Base-by-base conservation (phyloP, 2,797 vertebrate species). In the Bovichtus diacanthus region DNA sequence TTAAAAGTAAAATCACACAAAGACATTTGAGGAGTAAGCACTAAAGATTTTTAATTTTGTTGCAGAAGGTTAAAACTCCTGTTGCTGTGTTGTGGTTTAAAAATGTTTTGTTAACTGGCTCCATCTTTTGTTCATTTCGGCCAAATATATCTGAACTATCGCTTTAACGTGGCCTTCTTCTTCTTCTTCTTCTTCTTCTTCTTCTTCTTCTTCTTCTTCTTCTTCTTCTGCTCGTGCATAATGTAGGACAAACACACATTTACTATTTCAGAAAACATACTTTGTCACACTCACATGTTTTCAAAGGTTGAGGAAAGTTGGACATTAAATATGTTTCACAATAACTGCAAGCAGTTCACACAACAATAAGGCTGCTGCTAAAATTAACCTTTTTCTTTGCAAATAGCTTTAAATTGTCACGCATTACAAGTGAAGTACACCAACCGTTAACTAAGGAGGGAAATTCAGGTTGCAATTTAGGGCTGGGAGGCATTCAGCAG, bases 401-500 rank as follows among this genome's bases (percentile, higher is more conserved):
- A 78, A 81, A 56, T 44, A 49, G 60, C 73, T 73, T 73, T 58
- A 74, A 81, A 74, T 73, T 60, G 75, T 85, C 38, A 78, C 69
- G 78, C 66, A 82, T 85, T 83, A 72, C 60, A 44, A 38, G 66
- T 58, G 9, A 73, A 86, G 74, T 25, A n/a, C 49, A 27, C 1
- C 70, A 76, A 74, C 51, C 72, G 62, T 78, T 78, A 74, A 82
- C 75, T 31, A 10, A 78, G 78, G 70, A 69, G 47, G 56, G 46
- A 62, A 70, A 83, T 49, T 64, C 58, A 43, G 73, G 67, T 47
- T 67, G 78, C 74, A 72, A 60, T 91, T 83, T 73, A 55, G 56
- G 61, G 31, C 76, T 65, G 29, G 18, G 55, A 82, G 63, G 81
- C 85, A 80, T 74, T 78, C 78, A 76, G 88, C 83, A 87, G 91